These are phyloP conservation scores for Penaeus chinensis DNA, from an alignment of 1,140 invertebrate species.

Conservation along the genomic window DNA sequence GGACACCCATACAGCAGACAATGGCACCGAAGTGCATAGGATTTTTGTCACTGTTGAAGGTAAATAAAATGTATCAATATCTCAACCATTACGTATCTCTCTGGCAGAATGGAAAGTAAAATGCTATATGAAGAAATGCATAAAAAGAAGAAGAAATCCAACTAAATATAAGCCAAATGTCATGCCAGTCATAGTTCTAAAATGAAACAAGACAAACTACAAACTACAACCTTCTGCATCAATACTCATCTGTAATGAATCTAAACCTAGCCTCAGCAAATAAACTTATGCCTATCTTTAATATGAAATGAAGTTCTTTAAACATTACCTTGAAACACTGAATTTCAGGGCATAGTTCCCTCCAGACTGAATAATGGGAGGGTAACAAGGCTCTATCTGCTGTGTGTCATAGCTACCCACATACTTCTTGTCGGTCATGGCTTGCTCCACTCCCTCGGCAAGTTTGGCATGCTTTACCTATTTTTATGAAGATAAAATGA, in stretches of 20 bases:
- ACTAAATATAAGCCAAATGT: too few relatives aligned
- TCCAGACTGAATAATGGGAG: constrained; percentile 98
- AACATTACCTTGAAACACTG: constrained; percentile 78
- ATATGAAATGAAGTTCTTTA: neutral
- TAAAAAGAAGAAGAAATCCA: neutral
- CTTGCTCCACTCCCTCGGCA: constrained; percentile 92
- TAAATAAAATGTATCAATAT: neutral
- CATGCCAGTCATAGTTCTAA: neutral
- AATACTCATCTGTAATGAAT: too few relatives aligned
- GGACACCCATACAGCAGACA: constrained; percentile 91
- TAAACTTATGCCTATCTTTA: neutral
- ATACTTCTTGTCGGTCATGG: constrained; percentile 94
- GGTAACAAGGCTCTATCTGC: constrained; percentile 97
- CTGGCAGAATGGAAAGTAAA: too few relatives aligned
- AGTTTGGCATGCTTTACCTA: constrained; percentile 83
- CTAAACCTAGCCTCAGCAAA: too few relatives aligned
- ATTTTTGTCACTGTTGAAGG: constrained; percentile 86
- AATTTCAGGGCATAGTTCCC: constrained; percentile 98
- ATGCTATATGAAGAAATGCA: too few relatives aligned
- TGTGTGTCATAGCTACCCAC: constrained; percentile 85
- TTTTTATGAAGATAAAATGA: constrained; percentile 27
- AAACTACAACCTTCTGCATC: neutral
- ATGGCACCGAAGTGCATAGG: constrained; percentile 96
- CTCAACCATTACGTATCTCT: neutral
- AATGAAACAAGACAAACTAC: neutral